These are phyloP conservation scores for Argyresthia albistria DNA, from an alignment of 2,888 invertebrate species.

Conservation along the genomic window DNA sequence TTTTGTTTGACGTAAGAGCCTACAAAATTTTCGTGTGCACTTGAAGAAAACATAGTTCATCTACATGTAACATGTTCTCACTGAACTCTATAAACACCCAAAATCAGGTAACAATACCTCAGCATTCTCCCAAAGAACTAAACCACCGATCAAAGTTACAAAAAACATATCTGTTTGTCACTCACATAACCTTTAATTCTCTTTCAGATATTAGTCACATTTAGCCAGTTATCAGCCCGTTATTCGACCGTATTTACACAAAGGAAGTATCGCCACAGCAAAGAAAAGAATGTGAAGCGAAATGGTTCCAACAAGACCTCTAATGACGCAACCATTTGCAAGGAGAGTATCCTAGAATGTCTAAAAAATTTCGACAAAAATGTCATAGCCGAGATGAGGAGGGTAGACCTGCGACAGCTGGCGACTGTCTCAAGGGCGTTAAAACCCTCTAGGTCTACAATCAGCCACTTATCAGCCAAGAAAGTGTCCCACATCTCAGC, in stretches of 20 bases:
- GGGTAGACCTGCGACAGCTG: conserved; percentile 35
- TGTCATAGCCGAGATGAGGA: conserved; percentile 49
- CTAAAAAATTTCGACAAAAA: conserved; percentile 55
- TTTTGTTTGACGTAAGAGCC: conserved; percentile 61
- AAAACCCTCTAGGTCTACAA: conserved; percentile 18
- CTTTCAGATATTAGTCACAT: conserved; percentile 67
- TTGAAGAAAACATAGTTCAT: conserved; percentile 43
- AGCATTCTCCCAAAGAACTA: conserved; percentile 6
- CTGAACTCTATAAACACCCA: conserved; percentile 67
- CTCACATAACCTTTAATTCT: conserved; percentile 46
- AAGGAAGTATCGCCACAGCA: conserved; percentile 43
- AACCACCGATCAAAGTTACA: neutral
- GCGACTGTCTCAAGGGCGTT: conserved; percentile 26
- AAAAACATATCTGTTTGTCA: conserved; percentile 35
- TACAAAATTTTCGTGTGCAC: conserved; percentile 72
- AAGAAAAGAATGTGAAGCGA: conserved; percentile 44
- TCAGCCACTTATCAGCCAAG: conserved; percentile 27
- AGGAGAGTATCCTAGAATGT: conserved; percentile 51
- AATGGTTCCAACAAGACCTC: conserved; percentile 30
- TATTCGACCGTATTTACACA: conserved; percentile 57
- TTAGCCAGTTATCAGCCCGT: conserved; percentile 60
- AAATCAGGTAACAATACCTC: conserved; percentile 46
- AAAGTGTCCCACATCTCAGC: conserved; percentile 51
- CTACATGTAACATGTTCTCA: conserved; percentile 72
- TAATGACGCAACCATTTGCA: conserved; percentile 44